phyloP scores from a whole-genome alignment of 1,140 invertebrate species.

The Laupala kohalensis region DNA sequence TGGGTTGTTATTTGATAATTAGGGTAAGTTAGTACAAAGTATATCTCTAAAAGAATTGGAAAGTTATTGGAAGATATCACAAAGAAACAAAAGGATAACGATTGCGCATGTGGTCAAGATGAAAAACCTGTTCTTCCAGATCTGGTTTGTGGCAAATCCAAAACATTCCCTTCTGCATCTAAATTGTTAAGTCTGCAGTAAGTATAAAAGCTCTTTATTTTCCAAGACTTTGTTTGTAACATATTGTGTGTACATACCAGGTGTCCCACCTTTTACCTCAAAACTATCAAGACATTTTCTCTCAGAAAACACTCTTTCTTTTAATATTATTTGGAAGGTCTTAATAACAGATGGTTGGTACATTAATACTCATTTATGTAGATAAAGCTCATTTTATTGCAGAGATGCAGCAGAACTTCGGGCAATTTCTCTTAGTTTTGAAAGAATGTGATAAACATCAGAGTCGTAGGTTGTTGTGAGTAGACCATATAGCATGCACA shows the following conservation, averaged over 20 bases:
- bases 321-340: too few relatives aligned
- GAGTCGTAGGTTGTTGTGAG: too few relatives aligned
- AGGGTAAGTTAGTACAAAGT: constrained; percentile 10
- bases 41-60: background rate
- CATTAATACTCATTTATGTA: too few relatives aligned
- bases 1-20: background rate
- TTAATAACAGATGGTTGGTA: too few relatives aligned
- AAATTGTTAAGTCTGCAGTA: constrained; percentile 22
- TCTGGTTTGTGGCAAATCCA: constrained; percentile 22
- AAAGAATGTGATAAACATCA: too few relatives aligned
- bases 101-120: constrained; percentile 5
- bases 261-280: background rate
- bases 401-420: too few relatives aligned
- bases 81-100: background rate
- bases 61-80: background rate
- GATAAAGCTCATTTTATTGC: too few relatives aligned
- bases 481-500: too few relatives aligned
- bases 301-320: too few relatives aligned
- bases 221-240: background rate
- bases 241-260: background rate
- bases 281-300: background rate
- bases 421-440: too few relatives aligned
- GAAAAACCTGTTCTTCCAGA: constrained; percentile 13
- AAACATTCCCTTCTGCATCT: constrained; percentile 25
- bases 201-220: background rate